A percentile compares a stretch with the other conserved stretches of the same genome.
phyloP scores from a whole-genome alignment of 2,888 invertebrate genomes.

The Notocelia uddmanniana region DNA sequence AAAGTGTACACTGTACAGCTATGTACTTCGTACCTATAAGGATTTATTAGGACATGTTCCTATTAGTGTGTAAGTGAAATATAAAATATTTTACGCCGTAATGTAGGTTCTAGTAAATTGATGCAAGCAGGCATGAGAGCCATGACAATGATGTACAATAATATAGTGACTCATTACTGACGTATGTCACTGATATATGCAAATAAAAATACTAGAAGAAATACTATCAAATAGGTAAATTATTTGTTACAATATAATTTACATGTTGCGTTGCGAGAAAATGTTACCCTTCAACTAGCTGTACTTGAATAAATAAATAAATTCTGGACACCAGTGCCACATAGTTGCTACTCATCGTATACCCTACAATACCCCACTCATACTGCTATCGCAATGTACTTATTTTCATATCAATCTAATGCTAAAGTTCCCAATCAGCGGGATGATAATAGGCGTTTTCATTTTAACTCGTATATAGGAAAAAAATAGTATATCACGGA shows the following conservation, averaged over 20 bases:
- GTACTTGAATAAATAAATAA: not conserved
- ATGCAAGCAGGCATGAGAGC: not conserved
- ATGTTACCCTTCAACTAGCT: too few relatives aligned
- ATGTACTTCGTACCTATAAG: not conserved
- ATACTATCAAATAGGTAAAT: not conserved
- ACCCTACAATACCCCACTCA: not conserved
- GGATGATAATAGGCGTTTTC: not conserved
- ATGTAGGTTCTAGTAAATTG: not conserved
- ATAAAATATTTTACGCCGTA: not conserved
- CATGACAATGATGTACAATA: not conserved
- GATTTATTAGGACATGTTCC: not conserved
- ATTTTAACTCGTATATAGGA: not conserved
- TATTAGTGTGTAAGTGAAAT: constrained; percentile 1
- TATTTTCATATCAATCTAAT: too few relatives aligned
- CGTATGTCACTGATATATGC: too few relatives aligned
- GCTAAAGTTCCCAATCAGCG: not conserved
- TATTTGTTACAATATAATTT: too few relatives aligned
- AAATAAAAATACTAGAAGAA: not conserved
- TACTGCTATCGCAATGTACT: not conserved
- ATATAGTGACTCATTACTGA: not conserved
- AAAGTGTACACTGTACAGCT: not conserved
- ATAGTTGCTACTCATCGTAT: not conserved
- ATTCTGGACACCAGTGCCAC: too few relatives aligned
- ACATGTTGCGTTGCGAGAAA: too few relatives aligned
- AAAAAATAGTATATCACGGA: not conserved